Percentiles rank a stretch among this genome's conserved stretches.
phyloP scores from a whole-genome alignment of 92 coral and sea anemone genomes.

The Palythoa grandiflora region DNA sequence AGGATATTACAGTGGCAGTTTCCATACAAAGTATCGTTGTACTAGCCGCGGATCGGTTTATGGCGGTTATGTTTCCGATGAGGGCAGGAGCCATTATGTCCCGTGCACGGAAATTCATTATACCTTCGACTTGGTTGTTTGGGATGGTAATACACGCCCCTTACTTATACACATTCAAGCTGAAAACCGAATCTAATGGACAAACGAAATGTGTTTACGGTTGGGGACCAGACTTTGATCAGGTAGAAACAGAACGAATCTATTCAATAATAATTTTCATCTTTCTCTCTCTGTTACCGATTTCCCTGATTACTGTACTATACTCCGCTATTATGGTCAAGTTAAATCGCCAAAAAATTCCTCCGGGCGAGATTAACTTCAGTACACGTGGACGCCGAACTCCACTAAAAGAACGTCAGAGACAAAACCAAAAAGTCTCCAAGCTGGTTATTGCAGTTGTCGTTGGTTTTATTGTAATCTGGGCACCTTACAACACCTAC shows the following conservation, averaged over 20 bases:
- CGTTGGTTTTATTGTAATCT: conserved; percentile 60
- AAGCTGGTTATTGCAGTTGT: conserved; percentile 66
- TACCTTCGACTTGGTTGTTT: conserved; percentile 65
- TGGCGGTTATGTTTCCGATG: conserved; percentile 76
- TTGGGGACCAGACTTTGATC: conserved; percentile 54
- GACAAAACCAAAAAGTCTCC: conserved; percentile 69
- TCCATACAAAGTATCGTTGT: conserved; percentile 67
- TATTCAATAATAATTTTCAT: conserved; percentile 51
- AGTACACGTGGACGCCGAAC: conserved; percentile 22
- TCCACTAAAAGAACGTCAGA: conserved; percentile 37
- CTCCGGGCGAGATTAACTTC: conserved; percentile 38
- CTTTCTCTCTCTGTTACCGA: conserved; percentile 62
- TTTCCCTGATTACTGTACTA: conserved; percentile 46
- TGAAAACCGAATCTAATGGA: background rate
- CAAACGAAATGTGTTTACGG: conserved; percentile 12
- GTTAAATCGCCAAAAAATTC: conserved; percentile 52
- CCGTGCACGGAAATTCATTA: conserved; percentile 33
- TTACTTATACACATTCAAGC: conserved; percentile 52
- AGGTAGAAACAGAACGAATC: conserved; percentile 12
- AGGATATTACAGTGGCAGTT: conserved; percentile 63
- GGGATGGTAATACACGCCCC: conserved; percentile 52
- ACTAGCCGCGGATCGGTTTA: conserved; percentile 65
- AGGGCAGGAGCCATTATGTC: conserved; percentile 50
- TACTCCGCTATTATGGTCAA: conserved; percentile 57
- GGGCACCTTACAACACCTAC: conserved; percentile 66